Evolutionary conservation across 1,140 invertebrate species (phyloP).

Genomic region (Lordiphosa mommai): DNA sequence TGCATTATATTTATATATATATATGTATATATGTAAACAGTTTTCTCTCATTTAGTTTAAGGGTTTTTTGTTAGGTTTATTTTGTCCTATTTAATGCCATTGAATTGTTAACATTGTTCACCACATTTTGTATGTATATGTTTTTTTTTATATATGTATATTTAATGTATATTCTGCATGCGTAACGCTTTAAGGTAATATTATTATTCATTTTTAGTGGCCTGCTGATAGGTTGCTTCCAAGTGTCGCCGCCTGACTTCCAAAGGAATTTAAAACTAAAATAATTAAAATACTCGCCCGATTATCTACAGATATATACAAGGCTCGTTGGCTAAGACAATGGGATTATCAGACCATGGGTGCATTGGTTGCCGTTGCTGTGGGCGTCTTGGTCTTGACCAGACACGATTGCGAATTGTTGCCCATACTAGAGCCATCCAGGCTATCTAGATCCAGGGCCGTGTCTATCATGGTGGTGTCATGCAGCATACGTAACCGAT

Average conservation of each 20-base stretch:
- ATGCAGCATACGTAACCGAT: constrained; percentile 86
- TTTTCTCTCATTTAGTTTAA: constrained; percentile 44
- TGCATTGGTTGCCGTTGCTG: constrained; percentile 17
- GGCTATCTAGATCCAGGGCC: constrained; percentile 90
- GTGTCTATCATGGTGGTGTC: constrained; percentile 93
- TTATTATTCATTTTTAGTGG: constrained; percentile 53
- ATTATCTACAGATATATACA: constrained; percentile 47
- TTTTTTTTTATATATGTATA: constrained; percentile 28
- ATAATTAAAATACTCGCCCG: constrained; percentile 15
- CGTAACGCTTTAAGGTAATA: constrained; percentile 75
- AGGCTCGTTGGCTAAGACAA: constrained; percentile 1
- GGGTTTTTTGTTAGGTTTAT: constrained; percentile 26
- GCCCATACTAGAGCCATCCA: constrained; percentile 80
- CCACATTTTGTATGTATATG: constrained; percentile 56
- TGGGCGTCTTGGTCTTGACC: constrained; percentile 62
- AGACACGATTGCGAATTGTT: constrained; percentile 75
- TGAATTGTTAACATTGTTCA: constrained; percentile 77
- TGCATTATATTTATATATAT: constrained; percentile 35
- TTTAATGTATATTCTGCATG: constrained; percentile 49
- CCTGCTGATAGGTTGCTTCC: constrained; percentile 53
- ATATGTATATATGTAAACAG: constrained; percentile 57
- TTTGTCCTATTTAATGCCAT: constrained; percentile 62
- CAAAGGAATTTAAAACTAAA: background rate
- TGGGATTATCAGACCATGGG: constrained; percentile 46
- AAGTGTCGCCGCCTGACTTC: constrained; percentile 24